Evolutionary conservation across 2,797 vertebrate genomes (phyloP).

Genomic region (Enteromius mattozi): DNA sequence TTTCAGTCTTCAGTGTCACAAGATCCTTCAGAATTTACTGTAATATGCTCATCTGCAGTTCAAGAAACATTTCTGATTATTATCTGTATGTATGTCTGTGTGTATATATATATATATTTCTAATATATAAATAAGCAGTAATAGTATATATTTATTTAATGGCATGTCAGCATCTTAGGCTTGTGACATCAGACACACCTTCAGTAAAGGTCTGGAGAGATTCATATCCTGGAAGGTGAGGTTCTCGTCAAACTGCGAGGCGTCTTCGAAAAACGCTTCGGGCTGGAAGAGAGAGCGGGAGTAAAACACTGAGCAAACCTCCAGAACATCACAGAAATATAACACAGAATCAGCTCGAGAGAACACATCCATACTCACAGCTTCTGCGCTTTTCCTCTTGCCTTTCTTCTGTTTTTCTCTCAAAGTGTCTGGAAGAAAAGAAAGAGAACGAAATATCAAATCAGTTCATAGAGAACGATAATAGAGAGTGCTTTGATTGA

Average conservation of each 20-base stretch:
- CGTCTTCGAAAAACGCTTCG: slow-evolving; percentile 88
- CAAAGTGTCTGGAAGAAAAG: slow-evolving; percentile 78
- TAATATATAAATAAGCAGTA: too few relatives aligned
- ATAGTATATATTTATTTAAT: too few relatives aligned
- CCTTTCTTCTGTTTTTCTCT: slow-evolving; percentile 84
- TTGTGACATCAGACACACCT: slow-evolving; percentile 76
- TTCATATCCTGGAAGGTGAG: slow-evolving; percentile 95
- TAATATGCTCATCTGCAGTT: not conserved
- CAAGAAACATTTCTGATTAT: not conserved
- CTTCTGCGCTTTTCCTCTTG: slow-evolving; percentile 72
- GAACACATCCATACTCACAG: slow-evolving; percentile 43
- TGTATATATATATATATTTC: too few relatives aligned
- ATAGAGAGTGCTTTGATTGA: not conserved
- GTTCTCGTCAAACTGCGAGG: slow-evolving; percentile 86
- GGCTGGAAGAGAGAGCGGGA: slow-evolving; percentile 68
- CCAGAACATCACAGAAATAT: too few relatives aligned
- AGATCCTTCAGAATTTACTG: not conserved
- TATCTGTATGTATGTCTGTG: not conserved
- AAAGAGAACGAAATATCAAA: not conserved
- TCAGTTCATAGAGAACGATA: not conserved
- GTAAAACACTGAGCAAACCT: not conserved
- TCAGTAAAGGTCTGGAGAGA: slow-evolving; percentile 92
- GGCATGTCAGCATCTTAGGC: too few relatives aligned
- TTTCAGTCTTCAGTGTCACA: not conserved
- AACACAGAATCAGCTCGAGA: not conserved